phyloP scores from a whole-genome alignment of 2,888 invertebrate species.

The Stictocephala bisonia region DNA sequence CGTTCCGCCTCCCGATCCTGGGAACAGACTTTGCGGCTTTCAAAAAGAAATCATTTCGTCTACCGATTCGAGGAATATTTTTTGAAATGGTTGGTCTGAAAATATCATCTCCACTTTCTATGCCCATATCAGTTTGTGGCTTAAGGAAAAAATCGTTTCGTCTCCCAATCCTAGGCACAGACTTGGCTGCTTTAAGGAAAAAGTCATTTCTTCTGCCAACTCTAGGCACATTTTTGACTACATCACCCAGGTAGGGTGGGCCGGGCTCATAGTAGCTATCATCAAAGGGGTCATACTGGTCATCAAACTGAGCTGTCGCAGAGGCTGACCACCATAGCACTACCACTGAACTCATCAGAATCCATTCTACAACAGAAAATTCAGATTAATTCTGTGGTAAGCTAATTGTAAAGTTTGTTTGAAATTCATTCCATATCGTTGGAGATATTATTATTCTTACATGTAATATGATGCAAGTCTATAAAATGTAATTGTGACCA shows the following conservation, averaged over 20 bases:
- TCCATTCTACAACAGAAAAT: slow-evolving; percentile 28
- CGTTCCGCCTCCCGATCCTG: slow-evolving; percentile 46
- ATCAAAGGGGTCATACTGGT: slow-evolving; percentile 28
- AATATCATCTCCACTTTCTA: not conserved
- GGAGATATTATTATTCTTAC: no score
- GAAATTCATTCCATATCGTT: no score
- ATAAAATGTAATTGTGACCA: no score
- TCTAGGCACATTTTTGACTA: slow-evolving; percentile 34
- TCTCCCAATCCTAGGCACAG: slow-evolving; percentile 55
- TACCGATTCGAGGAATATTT: not conserved
- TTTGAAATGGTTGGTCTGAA: not conserved
- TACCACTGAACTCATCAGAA: slow-evolving; percentile 11
- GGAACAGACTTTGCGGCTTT: slow-evolving; percentile 56
- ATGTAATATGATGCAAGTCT: no score
- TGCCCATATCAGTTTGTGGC: not conserved
- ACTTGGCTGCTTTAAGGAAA: slow-evolving; percentile 56
- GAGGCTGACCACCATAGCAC: not conserved
- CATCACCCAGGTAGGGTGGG: slow-evolving; percentile 27
- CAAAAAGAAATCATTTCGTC: slow-evolving; percentile 53
- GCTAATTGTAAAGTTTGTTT: no score
- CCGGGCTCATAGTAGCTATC: slow-evolving; percentile 35
- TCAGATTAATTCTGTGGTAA: no score
- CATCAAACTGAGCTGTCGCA: slow-evolving; percentile 18
- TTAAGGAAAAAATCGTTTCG: not conserved
- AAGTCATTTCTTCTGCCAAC: slow-evolving; percentile 52